phyloP scores from a whole-genome alignment of 2,888 invertebrate genomes.

The Pachymerium ferrugineum region DNA sequence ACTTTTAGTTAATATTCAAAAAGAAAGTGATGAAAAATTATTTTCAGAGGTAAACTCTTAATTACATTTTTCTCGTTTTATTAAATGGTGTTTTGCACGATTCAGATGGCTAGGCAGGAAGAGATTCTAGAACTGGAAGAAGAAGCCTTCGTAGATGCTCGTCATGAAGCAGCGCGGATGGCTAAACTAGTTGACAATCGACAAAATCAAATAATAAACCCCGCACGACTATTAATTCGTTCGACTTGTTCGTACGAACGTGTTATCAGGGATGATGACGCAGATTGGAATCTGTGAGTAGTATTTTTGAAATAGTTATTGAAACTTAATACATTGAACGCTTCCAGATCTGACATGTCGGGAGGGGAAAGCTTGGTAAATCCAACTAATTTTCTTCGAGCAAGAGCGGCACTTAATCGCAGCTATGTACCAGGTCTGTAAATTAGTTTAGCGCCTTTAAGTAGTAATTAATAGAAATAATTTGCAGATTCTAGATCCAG shows the following conservation, averaged over 20 bases:
- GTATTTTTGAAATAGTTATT: too few relatives aligned
- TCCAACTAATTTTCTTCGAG: not conserved
- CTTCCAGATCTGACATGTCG: not conserved
- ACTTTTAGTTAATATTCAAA: not conserved
- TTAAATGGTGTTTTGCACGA: not conserved
- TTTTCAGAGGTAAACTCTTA: not conserved
- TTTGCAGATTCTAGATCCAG: not conserved
- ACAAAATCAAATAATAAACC: constrained; percentile 39
- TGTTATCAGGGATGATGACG: constrained; percentile 29
- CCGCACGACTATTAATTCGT: constrained; percentile 38
- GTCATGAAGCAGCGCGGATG: constrained; percentile 38
- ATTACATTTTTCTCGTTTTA: not conserved
- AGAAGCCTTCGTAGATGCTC: constrained; percentile 37
- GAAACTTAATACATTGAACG: not conserved
- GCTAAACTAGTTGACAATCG: constrained; percentile 36
- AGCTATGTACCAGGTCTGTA: not conserved
- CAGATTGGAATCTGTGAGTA: constrained; percentile 5
- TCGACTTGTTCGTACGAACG: constrained; percentile 29
- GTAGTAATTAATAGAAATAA: not conserved
- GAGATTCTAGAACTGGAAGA: constrained; percentile 39
- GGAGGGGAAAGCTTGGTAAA: not conserved
- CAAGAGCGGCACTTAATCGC: not conserved
- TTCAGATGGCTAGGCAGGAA: constrained; percentile 36
- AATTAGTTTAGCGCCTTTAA: not conserved
- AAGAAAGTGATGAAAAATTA: not conserved